Base-by-base conservation (phyloP, 2,797 vertebrate genomes). In the Anableps anableps region DNA sequence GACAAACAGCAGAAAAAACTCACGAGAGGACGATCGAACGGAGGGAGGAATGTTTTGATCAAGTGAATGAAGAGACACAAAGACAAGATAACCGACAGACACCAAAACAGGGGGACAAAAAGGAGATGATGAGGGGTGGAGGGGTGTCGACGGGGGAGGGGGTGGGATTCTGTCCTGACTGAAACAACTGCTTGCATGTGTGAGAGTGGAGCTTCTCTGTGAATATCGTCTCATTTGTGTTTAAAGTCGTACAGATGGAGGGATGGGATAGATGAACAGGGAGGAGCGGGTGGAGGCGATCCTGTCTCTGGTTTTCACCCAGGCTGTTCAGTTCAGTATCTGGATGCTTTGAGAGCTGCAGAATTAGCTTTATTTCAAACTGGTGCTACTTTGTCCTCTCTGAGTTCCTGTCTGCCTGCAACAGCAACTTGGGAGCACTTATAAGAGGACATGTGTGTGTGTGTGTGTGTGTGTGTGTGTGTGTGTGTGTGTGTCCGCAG, bases 291-390 rank as follows among this genome's bases (percentile, higher is more conserved):
- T 80, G 31, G 76, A 90, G 84, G 82, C 82, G 74, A 79, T 78
- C 86, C 85, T 84, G 77, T 88, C 86, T 88, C 87, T 86, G 77
- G 80, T 77, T 82, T 76, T 53, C 74, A 62, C 82, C 79, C 81
- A 55, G 75, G 21, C 36, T 50, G 58, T n/a, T n/a, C n/a, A 23
- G 21, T 26, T 64, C 83, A 74, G 82, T 36, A 26, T 10, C 23
- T 80, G 78, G 70, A 81, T 81, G 83, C 78, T 83, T 79, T 75
- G n/a, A 60, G 58, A 60, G 92, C 89, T 86, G 90, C 90, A 88
- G 88, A 89, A 91, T 90, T 90, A 94, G 93, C 94, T 94, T 94
- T 94, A 94, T 93, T 93, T 94, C 92, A 93, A 81, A 93, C 89
- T 92, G 94, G 94, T 95, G 94, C 94, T 94, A 94, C 87, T 90